Percentiles rank a stretch among this genome's conserved stretches.
Evolutionary conservation across 2,888 invertebrate genomes (phyloP).

Genomic region (Meteorus colon): DNA sequence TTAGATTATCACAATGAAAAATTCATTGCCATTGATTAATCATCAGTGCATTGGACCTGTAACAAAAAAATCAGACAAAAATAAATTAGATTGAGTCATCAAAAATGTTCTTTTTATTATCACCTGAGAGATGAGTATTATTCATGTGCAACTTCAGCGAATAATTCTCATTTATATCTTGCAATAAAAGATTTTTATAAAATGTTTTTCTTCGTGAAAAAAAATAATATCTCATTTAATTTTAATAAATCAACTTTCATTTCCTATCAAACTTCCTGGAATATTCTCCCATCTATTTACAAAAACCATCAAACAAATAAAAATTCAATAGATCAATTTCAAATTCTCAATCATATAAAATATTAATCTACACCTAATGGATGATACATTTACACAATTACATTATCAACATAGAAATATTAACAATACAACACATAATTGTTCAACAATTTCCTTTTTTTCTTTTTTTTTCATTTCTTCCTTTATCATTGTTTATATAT

Average conservation of each 20-base stretch:
- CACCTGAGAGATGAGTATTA: neutral
- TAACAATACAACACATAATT: neutral
- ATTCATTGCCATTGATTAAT: conserved; percentile 22
- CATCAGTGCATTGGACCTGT: conserved; percentile 21
- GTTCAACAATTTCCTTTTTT: neutral
- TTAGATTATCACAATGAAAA: conserved; percentile 10
- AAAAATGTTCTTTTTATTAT: neutral
- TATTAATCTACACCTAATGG: no score
- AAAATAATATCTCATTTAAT: no score
- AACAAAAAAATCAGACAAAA: neutral
- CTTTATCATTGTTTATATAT: neutral
- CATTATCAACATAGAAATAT: neutral
- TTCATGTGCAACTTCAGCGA: neutral
- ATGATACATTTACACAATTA: neutral
- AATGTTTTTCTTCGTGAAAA: no score
- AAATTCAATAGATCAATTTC: no score
- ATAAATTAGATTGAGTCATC: conserved; percentile 28
- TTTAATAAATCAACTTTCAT: neutral
- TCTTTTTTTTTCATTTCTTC: neutral
- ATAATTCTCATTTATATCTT: no score
- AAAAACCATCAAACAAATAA: no score
- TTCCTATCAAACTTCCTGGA: neutral
- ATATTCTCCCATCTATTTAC: no score
- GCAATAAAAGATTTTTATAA: no score
- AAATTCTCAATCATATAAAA: no score